Percentiles rank a stretch among this genome's conserved stretches.
Evolutionary conservation across 2,888 invertebrate genomes (phyloP).

Genomic region (Allygus modestus): DNA sequence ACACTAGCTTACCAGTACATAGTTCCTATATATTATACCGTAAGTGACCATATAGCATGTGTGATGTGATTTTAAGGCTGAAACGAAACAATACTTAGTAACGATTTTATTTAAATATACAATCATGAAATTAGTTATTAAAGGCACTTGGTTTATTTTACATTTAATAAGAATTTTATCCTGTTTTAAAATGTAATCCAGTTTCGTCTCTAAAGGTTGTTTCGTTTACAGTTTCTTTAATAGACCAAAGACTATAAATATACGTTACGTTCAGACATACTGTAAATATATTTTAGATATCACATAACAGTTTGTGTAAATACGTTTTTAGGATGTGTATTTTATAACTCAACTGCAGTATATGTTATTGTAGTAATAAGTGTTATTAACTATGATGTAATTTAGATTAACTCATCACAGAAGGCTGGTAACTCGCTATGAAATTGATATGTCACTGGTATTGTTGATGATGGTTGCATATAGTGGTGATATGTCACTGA

Average conservation of each 20-base stretch:
- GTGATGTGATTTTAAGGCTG: constrained; percentile 19
- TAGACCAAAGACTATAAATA: constrained; percentile 1
- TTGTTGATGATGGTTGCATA: too few species aligned
- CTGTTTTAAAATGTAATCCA: too few species aligned
- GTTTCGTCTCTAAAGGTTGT: background rate
- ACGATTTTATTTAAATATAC: too few species aligned
- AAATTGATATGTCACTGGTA: too few species aligned
- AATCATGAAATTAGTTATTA: too few species aligned
- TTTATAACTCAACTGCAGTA: background rate
- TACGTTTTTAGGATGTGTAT: background rate
- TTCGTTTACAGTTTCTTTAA: background rate
- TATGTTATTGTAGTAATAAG: background rate
- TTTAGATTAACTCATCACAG: too few species aligned
- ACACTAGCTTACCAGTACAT: constrained; percentile 9
- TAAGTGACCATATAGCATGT: constrained; percentile 10
- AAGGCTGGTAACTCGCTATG: too few species aligned
- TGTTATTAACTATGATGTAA: too few species aligned
- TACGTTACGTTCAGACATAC: background rate
- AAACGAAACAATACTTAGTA: background rate
- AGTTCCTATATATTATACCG: constrained; percentile 28
- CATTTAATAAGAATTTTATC: too few species aligned
- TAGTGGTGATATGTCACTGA: too few species aligned
- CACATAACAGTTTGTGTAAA: background rate
- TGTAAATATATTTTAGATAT: background rate
- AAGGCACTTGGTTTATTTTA: too few species aligned